Evolutionary conservation across 1,140 invertebrate species (phyloP), one percentile per base, ranked within the genome.

Genomic region (Myzus persicae): DNA sequence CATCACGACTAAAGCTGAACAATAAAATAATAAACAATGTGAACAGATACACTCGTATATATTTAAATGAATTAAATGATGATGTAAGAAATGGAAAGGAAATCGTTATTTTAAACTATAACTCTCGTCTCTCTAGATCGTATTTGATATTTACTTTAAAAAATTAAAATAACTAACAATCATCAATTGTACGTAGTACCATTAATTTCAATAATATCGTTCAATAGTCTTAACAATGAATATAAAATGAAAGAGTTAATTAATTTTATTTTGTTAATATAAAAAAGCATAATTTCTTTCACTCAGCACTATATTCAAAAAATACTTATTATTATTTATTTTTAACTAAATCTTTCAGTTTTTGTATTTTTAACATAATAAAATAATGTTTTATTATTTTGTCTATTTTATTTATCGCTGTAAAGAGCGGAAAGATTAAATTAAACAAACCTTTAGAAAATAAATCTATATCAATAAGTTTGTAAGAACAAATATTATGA

Each of bases 1-100:
- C 44, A 38, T 54, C 46, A 51, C 22, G 36, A 89, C 31, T 38
- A 54, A 38, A 89, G 48, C 88, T 89, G 48, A 89, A 89, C 46
- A 54, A 89, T 89, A 89, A 89, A 89, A 89, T 89, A 89, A 89
- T 89, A 89, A 54, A 54, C 88, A 89, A 89, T 54, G 9, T 24
- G 24, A 89, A 89, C 88, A 89, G 88, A 54, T 38, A 54, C 88
- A 42, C 31, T 46, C 22, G 48, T 89, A 89, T 89, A 89, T 89
- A 51, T 89, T 51, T 89, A 51, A 24, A 89, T 11, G 24, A 54
- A 89, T 54, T 89, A 89, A 89, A 89, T 54, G 88, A 89, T 89
- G 24, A 38, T 54, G 88, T 89, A 89, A 51, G 88, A 54, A 89
- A 54, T 54, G 51, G 88, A 89, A 89, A 54, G 48, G 48, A 89